Conservation (phyloP, 1,140 invertebrate genomes). For the Lycorma delicatula region DNA sequence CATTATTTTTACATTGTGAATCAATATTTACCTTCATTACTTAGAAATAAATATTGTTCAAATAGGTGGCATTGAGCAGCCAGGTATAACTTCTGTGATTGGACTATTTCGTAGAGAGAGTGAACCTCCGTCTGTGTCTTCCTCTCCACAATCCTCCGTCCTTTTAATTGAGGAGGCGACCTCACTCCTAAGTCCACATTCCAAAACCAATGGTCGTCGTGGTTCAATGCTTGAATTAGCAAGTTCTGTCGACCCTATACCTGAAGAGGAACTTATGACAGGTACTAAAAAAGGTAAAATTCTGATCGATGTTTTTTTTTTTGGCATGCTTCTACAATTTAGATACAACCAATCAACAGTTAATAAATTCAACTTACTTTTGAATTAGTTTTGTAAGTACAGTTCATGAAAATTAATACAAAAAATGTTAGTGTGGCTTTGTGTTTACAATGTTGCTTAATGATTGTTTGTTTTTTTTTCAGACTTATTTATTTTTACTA, state of each 20-base stretch:
- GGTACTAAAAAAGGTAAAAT: conserved; percentile 15
- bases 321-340: background rate
- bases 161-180: conserved; percentile 20
- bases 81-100: conserved; percentile 42
- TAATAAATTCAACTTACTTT: background rate
- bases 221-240: conserved; percentile 43
- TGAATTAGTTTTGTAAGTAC: too few species aligned
- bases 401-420: too few species aligned
- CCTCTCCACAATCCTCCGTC: conserved; percentile 5
- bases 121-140: conserved; percentile 4
- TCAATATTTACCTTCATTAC: too few species aligned
- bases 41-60: too few species aligned
- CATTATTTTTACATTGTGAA: too few species aligned
- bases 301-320: too few species aligned
- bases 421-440: too few species aligned
- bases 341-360: background rate
- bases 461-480: too few species aligned
- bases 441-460: too few species aligned
- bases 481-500: too few species aligned
- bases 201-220: conserved; percentile 25
- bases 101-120: conserved; percentile 42
- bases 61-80: conserved; percentile 44
- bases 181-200: conserved; percentile 14
- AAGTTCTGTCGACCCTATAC: conserved; percentile 30
- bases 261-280: conserved; percentile 32